Evolutionary conservation across 2,888 invertebrate species (phyloP), one percentile per base, ranked within the genome.

Genomic region (Synanthedon myopaeformis): DNA sequence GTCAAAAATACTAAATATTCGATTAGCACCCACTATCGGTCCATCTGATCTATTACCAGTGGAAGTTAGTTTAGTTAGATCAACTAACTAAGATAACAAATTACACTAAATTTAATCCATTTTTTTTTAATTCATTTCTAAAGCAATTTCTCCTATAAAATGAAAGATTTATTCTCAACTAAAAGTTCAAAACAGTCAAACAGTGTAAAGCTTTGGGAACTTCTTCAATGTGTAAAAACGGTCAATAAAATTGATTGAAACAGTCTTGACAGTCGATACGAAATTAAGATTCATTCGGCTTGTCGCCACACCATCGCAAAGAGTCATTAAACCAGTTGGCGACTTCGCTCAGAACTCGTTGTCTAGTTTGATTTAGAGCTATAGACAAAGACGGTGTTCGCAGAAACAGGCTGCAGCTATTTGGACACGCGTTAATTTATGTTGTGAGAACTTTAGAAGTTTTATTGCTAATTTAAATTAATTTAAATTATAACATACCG

Each of bases 261-360:
- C 58, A 59, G 57, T 35, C 35, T 23, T 35, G 35, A 35, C 57
- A 60, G 60, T 64, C 63, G 59, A 62, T 58, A 59, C 55, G 61
- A 59, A 70, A 78, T 79, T 72, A 73, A 74, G 67, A 77, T 79
- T 80, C 70, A 74, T 74, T 74, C 68, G 64, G 60, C 60, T 61
- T 11, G 12, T 12, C 62, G 63, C 61, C 58, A 56, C 60, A 59
- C 64, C 65, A 66, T 65, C 65, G 58, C 67, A 67, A 75, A 76
- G 78, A 80, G 66, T 67, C 72, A 78, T 77, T 79, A 77, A 72
- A 74, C 70, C 64, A 71, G 72, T 69, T 67, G 61, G 55, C 55
- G 57, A 49, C 17, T 17, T 13, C 17, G 14, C 8, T 65, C 62
- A 59, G 62, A 59, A 60, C 58, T 58, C 61, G 57, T 54, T 59